These are phyloP conservation scores for Ginglymostoma cirratum DNA, from an alignment of 2,113 vertebrate species.

Conservation along the genomic window DNA sequence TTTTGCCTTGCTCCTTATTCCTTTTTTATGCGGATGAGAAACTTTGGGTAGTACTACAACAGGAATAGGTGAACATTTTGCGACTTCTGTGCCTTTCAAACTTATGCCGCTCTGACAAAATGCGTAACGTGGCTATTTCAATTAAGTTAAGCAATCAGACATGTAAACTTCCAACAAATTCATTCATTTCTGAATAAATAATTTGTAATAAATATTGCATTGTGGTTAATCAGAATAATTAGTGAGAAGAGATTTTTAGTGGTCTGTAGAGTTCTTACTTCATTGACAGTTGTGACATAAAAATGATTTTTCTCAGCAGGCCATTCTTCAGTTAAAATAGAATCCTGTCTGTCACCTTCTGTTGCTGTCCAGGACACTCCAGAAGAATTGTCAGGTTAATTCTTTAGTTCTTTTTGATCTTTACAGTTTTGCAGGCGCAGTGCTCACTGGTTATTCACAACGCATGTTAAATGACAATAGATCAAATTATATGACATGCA, in stretches of 20 bases:
- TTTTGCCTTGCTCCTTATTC: no score
- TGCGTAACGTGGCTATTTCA: not conserved
- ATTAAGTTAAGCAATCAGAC: not conserved
- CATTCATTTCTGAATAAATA: not conserved
- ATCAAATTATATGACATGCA: not conserved
- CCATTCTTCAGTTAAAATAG: not conserved
- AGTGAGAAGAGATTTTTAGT: not conserved
- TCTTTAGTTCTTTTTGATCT: not conserved
- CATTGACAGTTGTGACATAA: not conserved
- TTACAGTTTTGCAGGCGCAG: not conserved
- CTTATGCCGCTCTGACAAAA: not conserved
- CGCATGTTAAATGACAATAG: not conserved
- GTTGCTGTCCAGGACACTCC: not conserved
- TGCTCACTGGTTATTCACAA: not conserved
- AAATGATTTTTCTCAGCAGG: not conserved
- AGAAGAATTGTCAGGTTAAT: not conserved
- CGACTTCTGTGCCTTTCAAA: not conserved
- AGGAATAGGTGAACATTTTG: not conserved
- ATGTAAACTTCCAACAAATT: not conserved
- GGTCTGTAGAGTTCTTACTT: not conserved
- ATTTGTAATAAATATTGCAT: not conserved
- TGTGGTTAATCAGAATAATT: not conserved
- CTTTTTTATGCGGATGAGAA: not conserved
- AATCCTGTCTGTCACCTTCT: not conserved
- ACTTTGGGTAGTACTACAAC: not conserved